These are phyloP conservation scores for Edolisoma coerulescens DNA, from an alignment of 2,113 vertebrate species.

Conservation along the genomic window DNA sequence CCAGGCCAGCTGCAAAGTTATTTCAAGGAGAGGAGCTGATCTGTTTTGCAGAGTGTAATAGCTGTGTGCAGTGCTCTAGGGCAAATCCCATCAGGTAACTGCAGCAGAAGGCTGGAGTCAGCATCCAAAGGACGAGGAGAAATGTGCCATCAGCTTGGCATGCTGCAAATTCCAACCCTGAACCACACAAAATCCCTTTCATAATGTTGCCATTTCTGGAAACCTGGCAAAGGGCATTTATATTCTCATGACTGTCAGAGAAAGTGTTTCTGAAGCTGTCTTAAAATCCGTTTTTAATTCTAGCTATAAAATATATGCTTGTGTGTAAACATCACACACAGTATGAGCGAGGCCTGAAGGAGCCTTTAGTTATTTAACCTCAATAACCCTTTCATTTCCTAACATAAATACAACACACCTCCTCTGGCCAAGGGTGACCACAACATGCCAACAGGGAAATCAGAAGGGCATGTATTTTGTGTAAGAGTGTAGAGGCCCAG, in stretches of 20 bases:
- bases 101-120: background rate
- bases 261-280: background rate
- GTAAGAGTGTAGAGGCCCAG: background rate
- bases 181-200: background rate
- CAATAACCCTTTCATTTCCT: background rate
- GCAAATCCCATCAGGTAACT: background rate
- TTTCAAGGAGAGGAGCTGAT: slow-evolving; percentile 8
- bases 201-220: background rate
- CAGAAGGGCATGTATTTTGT: background rate
- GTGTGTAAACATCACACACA: background rate
- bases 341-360: background rate
- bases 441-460: rapidly evolving
- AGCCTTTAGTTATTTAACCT: background rate
- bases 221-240: rapidly evolving
- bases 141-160: background rate
- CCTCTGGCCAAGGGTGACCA: background rate
- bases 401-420: background rate
- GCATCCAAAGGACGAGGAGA: background rate
- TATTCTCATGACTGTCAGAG: background rate
- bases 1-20: background rate
- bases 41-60: background rate
- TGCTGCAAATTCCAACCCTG: background rate
- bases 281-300: background rate
- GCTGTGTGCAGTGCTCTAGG: background rate
- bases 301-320: background rate